Conservation (phyloP, 2,888 invertebrate genomes). For the Gryllus longicercus region DNA sequence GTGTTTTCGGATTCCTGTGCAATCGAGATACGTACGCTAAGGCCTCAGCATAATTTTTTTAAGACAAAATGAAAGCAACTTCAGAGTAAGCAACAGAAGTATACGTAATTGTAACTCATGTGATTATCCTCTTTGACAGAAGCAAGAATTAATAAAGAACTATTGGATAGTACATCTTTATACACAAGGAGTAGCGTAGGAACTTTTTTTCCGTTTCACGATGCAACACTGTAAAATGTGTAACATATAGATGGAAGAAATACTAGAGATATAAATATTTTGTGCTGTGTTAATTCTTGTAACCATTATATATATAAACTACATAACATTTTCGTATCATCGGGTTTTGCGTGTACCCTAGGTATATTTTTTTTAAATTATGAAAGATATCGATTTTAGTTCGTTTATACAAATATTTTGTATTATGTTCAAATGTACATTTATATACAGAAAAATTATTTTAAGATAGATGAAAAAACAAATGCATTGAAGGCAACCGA, state of each 20-base stretch:
- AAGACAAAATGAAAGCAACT: not conserved
- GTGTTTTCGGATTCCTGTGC: not conserved
- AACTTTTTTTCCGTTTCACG: conserved; percentile 25
- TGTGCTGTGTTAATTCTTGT: conserved; percentile 32
- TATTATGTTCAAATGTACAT: conserved; percentile 25
- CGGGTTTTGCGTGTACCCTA: conserved; percentile 25
- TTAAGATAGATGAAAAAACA: conserved; percentile 20
- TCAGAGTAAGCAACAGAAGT: conserved; percentile 2
- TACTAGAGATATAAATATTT: conserved; percentile 29
- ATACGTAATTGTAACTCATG: conserved; percentile 6
- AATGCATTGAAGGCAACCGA: conserved; percentile 25
- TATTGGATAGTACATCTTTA: conserved; percentile 19
- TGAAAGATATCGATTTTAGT: conserved; percentile 25
- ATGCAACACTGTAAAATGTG: conserved; percentile 29
- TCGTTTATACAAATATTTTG: conserved; percentile 20
- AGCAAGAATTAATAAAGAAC: not conserved
- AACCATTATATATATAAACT: conserved; percentile 23
- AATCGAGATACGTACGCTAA: not conserved
- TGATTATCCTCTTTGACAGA: conserved; percentile 17
- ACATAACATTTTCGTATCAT: conserved; percentile 24
- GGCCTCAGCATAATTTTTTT: conserved; percentile 8
- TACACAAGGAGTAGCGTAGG: conserved; percentile 19
- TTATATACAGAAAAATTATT: conserved; percentile 4
- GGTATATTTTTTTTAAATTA: conserved; percentile 18
- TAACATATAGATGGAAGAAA: conserved; percentile 20